These are phyloP conservation scores for Diadromus collaris DNA, from an alignment of 2,888 invertebrate species.

Conservation along the genomic window DNA sequence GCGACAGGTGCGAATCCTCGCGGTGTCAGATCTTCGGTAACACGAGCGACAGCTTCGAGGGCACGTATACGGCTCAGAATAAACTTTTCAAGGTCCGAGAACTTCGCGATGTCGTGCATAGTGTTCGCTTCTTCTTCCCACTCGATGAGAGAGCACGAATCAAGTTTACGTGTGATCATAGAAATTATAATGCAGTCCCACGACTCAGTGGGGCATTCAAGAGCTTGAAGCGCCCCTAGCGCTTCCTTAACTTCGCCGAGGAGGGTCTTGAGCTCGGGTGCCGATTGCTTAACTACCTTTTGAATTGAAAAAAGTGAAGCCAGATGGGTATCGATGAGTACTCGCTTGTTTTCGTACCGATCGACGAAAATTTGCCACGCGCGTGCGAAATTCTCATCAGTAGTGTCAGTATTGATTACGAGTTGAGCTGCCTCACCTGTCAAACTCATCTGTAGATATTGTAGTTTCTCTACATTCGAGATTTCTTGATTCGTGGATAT, in stretches of 20 bases:
- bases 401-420: constrained; percentile 31
- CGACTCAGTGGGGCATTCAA: constrained; percentile 7
- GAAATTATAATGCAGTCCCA: constrained; percentile 36
- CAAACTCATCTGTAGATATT: constrained; percentile 46
- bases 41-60: constrained; percentile 17
- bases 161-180: constrained; percentile 12
- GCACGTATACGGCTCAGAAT: constrained; percentile 16
- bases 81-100: constrained; percentile 15
- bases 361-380: constrained; percentile 46
- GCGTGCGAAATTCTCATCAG: constrained; percentile 34
- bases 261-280: constrained; percentile 13
- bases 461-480: constrained; percentile 45
- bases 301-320: constrained; percentile 26
- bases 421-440: constrained; percentile 48
- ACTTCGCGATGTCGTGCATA: constrained; percentile 8
- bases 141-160: constrained; percentile 12
- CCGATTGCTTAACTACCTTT: background rate
- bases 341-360: constrained; percentile 53
- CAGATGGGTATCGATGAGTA: constrained; percentile 39
- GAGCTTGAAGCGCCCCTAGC: constrained; percentile 33
- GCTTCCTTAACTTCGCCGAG: constrained; percentile 27
- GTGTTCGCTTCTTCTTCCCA: constrained; percentile 25
- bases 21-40: too few relatives aligned
- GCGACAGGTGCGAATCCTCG: too few relatives aligned
- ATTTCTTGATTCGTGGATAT: constrained; percentile 34